Evolutionary conservation across 2,113 vertebrate species (phyloP), one percentile per base, ranked within the genome.

Genomic region (Pyxicephalus adspersus): DNA sequence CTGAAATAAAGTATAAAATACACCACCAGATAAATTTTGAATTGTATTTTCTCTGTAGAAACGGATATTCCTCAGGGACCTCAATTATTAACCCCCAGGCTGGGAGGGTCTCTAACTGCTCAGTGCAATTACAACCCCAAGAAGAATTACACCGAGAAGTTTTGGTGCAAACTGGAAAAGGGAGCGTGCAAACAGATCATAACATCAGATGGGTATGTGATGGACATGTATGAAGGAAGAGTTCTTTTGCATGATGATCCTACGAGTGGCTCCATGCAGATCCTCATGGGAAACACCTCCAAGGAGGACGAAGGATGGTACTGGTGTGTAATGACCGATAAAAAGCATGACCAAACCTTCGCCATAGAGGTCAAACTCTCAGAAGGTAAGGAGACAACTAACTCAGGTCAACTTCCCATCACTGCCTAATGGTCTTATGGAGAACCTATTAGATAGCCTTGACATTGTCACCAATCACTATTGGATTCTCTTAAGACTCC

Each of bases 281-380:
- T 94, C 57, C 22, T 92, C 64, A 83, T 93, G 84, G 93, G 87
- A 84, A 86, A 89, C 84, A 90, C 94, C 71, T 25, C 16, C 3
- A 0, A 26, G 0, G 0, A 2, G 0, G 92, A 94, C 13, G 0
- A 72, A 0, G 93, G 89, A 25, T 88, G 85, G 13, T 94, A 93
- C 65, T 94, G 93, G 93, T 94, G 92, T 73, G 83, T 89, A 68
- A 84, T 88, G 0, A 75, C 61, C n/a, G 2, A 70, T 0, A 85
- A 89, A 0, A 64, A 61, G 2, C 28, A 4, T 22, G 85, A 76
- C 68, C 90, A 85, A 85, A 89, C 83, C 0, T 83, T 87, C 0
- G 63, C 83, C 0, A 31, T 84, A 0, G 80, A 93, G 57, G 80
- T 94, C 71, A 86, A 85, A 31, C n/a, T 94, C 2, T 1, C 84